Evolutionary conservation across 1,140 invertebrate species (phyloP).

Genomic region (Charaxes varanes): DNA sequence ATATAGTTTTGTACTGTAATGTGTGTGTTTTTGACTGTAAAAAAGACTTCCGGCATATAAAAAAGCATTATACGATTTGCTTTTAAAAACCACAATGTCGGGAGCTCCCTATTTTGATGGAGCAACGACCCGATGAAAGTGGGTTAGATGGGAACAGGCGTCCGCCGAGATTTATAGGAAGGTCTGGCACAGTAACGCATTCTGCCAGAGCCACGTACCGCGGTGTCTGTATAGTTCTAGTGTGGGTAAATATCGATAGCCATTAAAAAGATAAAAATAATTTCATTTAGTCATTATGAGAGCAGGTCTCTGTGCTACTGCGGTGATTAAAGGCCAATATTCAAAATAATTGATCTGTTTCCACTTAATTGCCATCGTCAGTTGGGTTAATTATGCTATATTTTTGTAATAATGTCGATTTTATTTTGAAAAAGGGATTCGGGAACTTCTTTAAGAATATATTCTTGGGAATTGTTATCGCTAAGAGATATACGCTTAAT

Average conservation of each 20-base stretch:
- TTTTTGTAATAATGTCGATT: no score
- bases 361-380: no score
- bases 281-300: conserved; percentile 16
- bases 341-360: no score
- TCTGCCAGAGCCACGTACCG: conserved; percentile 39
- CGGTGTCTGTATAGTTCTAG: conserved; percentile 23
- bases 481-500: no score
- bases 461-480: no score
- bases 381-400: no score
- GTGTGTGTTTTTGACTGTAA: neutral
- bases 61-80: conserved; percentile 3
- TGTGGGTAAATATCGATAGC: conserved; percentile 23
- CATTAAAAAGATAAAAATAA: conserved; percentile 24
- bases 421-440: no score
- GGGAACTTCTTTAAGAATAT: no score
- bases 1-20: no score
- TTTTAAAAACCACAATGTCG: conserved; percentile 35
- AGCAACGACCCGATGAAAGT: conserved; percentile 57
- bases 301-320: neutral
- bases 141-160: conserved; percentile 48
- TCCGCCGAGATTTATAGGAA: conserved; percentile 44
- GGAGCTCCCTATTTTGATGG: conserved; percentile 42
- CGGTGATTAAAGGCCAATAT: neutral
- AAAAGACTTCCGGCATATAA: neutral
- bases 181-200: conserved; percentile 45